phyloP scores from a whole-genome alignment of 2,888 invertebrate species.

The Euphydryas editha region DNA sequence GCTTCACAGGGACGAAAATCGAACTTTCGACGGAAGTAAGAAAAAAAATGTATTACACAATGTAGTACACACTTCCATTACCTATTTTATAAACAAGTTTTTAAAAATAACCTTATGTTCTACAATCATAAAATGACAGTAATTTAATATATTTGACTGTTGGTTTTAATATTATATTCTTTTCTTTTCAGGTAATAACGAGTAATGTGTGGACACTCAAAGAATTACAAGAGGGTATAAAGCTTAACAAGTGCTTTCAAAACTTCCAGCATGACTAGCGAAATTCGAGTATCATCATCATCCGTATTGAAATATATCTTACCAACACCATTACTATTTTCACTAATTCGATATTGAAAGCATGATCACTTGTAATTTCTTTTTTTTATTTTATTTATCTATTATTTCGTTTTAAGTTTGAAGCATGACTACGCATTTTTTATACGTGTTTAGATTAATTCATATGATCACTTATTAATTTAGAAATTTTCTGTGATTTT shows the following conservation, averaged over 20 bases:
- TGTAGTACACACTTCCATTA: too few species aligned
- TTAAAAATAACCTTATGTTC: too few species aligned
- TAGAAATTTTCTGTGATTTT: not conserved
- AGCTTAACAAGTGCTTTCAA: not conserved
- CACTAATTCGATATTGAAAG: not conserved
- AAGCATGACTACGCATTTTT: not conserved
- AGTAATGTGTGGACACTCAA: not conserved
- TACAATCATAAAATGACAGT: too few species aligned
- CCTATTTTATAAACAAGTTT: too few species aligned
- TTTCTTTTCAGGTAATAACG: conserved; percentile 8
- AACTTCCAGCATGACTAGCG: not conserved
- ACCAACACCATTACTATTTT: conserved; percentile 1
- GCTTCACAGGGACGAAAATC: too few species aligned
- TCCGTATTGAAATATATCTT: conserved; percentile 3
- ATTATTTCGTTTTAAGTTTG: not conserved
- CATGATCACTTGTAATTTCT: conserved; percentile 1
- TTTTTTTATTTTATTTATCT: not conserved
- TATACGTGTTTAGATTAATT: not conserved
- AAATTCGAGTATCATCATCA: not conserved
- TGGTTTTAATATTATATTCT: not conserved
- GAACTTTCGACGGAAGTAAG: too few species aligned
- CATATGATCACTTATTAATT: conserved; percentile 6
- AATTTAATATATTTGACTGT: too few species aligned
- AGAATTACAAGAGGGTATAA: not conserved
- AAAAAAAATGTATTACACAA: too few species aligned